phyloP scores from a whole-genome alignment of 2,113 vertebrate genomes.

The Tonatia bakeri region DNA sequence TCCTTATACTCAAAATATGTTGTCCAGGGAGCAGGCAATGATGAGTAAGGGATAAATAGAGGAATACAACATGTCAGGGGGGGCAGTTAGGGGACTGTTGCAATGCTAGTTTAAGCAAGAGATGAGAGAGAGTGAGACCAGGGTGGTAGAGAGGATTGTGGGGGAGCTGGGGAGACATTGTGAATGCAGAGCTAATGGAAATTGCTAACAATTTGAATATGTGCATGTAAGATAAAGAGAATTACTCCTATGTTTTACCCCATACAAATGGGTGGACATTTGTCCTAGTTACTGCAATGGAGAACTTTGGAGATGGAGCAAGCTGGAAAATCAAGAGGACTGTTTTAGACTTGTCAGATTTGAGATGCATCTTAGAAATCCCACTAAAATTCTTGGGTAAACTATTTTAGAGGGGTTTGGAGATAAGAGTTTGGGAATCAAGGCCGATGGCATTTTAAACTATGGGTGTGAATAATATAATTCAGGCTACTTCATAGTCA shows the following conservation, averaged over 20 bases:
- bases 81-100: neutral
- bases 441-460: neutral
- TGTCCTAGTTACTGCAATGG: neutral
- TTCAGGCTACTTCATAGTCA: neutral
- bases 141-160: neutral
- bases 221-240: neutral
- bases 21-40: neutral
- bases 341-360: neutral
- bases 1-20: neutral
- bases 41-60: neutral
- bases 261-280: neutral
- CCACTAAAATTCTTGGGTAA: neutral
- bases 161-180: neutral
- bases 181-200: neutral
- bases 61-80: neutral
- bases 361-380: neutral
- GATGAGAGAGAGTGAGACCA: neutral
- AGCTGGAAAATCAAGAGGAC: neutral
- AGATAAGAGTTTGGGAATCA: neutral
- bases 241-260: neutral
- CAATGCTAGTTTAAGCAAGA: neutral
- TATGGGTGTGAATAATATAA: neutral
- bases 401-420: neutral
- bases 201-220: neutral
- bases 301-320: neutral